Base-by-base conservation (phyloP, 2,797 vertebrate species). In the Gouania willdenowi region DNA sequence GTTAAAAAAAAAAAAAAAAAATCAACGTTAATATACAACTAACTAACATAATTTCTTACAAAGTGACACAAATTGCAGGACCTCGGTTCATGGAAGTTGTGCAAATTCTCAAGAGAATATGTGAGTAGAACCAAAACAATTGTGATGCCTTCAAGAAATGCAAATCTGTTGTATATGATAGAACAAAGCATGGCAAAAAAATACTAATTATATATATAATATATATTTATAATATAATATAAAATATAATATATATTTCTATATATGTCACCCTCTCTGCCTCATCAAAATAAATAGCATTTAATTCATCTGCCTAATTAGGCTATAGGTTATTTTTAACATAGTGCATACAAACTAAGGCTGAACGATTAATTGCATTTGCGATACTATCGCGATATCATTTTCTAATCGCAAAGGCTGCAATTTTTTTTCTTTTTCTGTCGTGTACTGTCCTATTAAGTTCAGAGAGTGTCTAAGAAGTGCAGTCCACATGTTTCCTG, bases 21-120 rank as follows among this genome's bases (percentile, higher is more conserved):
- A 51, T 66, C 32, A 32, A 41, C 65, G 81, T 81, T 70, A 66
- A 51, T 62, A 74, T 61, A 55, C 26, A 21, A 57, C 28, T 24
- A 37, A 46, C 49, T 45, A 38, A 52, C 52, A 66, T 74, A 64
- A 66, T 42, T 71, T 66, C 25, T 53, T 57, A 13, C 42, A 66
- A 35, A 53, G 43, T 60, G 63, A 66, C 55, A 72, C 51, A 59
- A 53, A 66, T 72, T 68, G 38, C 37, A 37, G 15, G 38, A 26
- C 7, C 40, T 50, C 30, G 57, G 77, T 36, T 59, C 43, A 74
- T 44, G 33, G 47, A 48, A 57, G 54, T 9, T 39, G 26, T 59
- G 55, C 40, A 54, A 37, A 60, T 42, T 52, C 71, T 49, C 41
- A 9, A 14, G 9, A 52, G 44, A 37, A 22, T 22, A 6, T 29